Conservation (phyloP, 1,140 invertebrate genomes). For the Bicyclus anynana region DNA sequence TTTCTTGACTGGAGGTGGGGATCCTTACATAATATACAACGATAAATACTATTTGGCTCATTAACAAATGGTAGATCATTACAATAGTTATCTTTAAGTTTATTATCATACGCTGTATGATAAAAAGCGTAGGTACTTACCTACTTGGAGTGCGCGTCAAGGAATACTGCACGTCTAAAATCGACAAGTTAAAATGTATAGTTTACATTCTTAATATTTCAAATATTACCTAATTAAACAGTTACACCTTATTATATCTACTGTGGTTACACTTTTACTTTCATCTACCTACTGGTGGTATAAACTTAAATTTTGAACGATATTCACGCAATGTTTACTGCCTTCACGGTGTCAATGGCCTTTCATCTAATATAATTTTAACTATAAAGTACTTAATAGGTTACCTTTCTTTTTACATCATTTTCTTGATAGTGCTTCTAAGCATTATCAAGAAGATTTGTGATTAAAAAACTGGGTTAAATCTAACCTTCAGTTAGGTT, state of each 20-base stretch:
- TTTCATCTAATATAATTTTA: neutral
- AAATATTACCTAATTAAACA: too few relatives aligned
- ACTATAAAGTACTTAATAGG: neutral
- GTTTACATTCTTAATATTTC: too few relatives aligned
- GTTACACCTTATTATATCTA: neutral
- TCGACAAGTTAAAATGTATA: too few relatives aligned
- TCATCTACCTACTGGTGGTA: neutral
- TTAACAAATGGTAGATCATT: conserved; percentile 17
- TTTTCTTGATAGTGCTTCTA: too few relatives aligned
- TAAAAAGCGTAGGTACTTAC: conserved; percentile 23
- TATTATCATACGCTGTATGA: conserved; percentile 36
- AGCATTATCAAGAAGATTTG: too few relatives aligned
- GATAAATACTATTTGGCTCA: conserved; percentile 25
- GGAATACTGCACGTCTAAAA: too few relatives aligned
- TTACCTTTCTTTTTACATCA: too few relatives aligned
- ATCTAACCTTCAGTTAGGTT: too few relatives aligned
- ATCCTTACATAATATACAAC: conserved; percentile 22
- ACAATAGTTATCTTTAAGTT: conserved; percentile 31
- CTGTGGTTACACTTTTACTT: neutral
- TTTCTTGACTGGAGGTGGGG: conserved; percentile 47
- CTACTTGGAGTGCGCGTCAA: neutral
- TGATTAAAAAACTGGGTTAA: too few relatives aligned
- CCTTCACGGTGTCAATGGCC: neutral
- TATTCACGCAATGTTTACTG: neutral
- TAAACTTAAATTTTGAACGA: neutral